Evolutionary conservation across 2,113 vertebrate genomes (phyloP).

Genomic region (Grantiella picta): DNA sequence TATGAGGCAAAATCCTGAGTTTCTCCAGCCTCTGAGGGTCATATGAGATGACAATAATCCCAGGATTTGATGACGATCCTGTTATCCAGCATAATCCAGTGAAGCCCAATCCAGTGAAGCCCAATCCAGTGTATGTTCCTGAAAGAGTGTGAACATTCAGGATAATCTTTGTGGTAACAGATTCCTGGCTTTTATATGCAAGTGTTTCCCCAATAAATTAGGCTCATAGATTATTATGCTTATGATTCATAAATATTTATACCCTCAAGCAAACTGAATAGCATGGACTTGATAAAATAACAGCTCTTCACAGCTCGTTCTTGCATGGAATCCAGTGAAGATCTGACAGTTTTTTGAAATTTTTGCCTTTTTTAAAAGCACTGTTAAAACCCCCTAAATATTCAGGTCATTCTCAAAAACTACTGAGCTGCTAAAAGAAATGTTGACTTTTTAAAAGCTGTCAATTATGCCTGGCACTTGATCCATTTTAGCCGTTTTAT

Average conservation of each 20-base stretch:
- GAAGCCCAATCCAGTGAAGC: background rate
- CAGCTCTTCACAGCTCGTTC: background rate
- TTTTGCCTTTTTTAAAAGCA: background rate
- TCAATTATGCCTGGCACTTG: background rate
- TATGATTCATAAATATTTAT: background rate
- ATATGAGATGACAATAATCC: background rate
- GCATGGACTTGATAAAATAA: background rate
- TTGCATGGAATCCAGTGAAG: background rate
- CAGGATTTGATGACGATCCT: background rate
- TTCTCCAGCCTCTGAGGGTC: background rate
- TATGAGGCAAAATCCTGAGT: background rate
- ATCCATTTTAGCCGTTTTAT: background rate
- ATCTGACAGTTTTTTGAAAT: background rate
- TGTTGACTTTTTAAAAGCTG: background rate
- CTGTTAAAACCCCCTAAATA: background rate
- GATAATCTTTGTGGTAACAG: background rate
- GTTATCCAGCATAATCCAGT: background rate
- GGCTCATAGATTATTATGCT: background rate
- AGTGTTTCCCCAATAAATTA: background rate
- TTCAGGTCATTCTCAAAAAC: background rate
- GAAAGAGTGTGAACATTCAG: background rate
- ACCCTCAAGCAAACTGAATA: background rate
- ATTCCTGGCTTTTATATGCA: background rate
- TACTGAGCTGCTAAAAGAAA: background rate
- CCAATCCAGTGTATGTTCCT: background rate